phyloP scores from a whole-genome alignment of 2,113 vertebrate genomes.

The Castor canadensis region DNA sequence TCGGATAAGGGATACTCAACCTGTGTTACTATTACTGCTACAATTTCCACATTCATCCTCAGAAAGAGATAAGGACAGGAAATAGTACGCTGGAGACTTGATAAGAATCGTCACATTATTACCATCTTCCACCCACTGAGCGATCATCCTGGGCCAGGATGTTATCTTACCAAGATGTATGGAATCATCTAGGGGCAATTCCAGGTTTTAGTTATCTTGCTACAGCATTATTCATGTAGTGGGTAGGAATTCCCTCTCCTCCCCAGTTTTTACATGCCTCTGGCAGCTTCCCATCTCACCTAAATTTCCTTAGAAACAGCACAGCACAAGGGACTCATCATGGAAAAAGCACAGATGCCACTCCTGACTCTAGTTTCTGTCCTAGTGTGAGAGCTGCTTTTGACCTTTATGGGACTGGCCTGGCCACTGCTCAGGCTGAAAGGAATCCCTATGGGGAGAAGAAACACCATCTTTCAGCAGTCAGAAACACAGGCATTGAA shows the following conservation, averaged over 20 bases:
- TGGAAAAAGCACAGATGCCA: accelerated
- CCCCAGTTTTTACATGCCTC: neutral
- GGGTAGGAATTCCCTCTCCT: neutral
- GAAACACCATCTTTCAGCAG: neutral
- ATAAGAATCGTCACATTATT: neutral
- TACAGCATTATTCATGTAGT: neutral
- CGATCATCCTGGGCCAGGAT: neutral
- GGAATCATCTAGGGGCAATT: neutral
- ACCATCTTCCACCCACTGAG: neutral
- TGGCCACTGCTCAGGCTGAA: too few relatives aligned
- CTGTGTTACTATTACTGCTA: neutral
- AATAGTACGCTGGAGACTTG: neutral
- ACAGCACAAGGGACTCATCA: neutral
- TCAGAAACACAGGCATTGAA: neutral
- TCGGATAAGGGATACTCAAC: neutral
- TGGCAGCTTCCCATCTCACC: neutral
- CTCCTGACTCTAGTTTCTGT: neutral
- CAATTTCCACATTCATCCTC: neutral
- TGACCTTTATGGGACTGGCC: neutral
- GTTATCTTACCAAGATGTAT: neutral
- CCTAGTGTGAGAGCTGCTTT: neutral
- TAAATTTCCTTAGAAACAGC: neutral
- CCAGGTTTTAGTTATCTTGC: neutral
- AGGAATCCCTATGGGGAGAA: neutral
- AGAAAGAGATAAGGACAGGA: neutral